phyloP scores from a whole-genome alignment of 1,140 invertebrate genomes.

The Caenorhabditis remanei region DNA sequence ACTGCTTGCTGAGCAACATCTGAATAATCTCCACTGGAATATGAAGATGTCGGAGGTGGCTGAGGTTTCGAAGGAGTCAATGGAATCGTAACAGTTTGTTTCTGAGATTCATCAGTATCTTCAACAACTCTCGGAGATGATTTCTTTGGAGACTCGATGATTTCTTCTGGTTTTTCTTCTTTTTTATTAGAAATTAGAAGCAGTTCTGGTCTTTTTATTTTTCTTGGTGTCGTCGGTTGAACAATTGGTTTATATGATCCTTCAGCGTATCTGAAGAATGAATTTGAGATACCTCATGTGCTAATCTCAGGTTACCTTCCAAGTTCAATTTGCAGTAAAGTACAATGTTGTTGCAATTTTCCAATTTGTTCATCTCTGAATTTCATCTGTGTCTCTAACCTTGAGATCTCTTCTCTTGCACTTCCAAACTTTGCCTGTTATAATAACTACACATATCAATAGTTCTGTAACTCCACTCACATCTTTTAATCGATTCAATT shows the following conservation, averaged over 20 bases:
- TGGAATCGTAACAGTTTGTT: background rate
- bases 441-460: background rate
- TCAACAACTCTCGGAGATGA: constrained; percentile 18
- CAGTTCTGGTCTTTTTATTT: constrained; percentile 40
- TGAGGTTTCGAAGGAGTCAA: background rate
- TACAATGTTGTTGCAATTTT: constrained; percentile 71
- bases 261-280: constrained; percentile 7
- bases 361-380: constrained; percentile 74
- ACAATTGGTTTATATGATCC: background rate
- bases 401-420: constrained; percentile 67
- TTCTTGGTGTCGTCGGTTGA: constrained; percentile 42
- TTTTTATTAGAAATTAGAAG: constrained; percentile 31
- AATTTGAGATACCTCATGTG: background rate
- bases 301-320: constrained; percentile 60
- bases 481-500: constrained; percentile 17
- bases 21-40: constrained; percentile 49
- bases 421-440: constrained; percentile 70
- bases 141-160: background rate
- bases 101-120: background rate
- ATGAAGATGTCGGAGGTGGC: background rate
- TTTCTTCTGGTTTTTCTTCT: background rate
- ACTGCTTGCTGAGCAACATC: constrained; percentile 63
- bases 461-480: background rate
- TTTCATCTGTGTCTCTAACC: constrained; percentile 70
- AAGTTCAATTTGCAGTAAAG: constrained; percentile 73